Evolutionary conservation across 2,888 invertebrate species (phyloP), one percentile per base, ranked within the genome.

Genomic region (Cataglyphis livida): DNA sequence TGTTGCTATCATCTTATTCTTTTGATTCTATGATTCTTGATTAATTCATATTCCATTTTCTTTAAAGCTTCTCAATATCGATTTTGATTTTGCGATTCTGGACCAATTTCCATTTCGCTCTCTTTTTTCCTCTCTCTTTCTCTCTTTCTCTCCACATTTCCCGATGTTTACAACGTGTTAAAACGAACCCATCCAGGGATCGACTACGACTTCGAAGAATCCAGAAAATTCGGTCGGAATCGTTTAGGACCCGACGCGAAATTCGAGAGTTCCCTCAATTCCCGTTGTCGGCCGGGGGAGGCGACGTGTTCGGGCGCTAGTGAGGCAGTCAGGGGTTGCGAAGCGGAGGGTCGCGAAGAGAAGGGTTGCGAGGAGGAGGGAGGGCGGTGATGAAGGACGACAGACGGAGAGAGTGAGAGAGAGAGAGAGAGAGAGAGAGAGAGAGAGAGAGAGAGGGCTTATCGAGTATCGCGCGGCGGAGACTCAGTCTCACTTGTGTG

Each of bases 401-500:
- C 44, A 35, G 48, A 44, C 32, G 64, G 28, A 32, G 44, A 59
- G 76, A 73, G 73, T 0, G 25, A 1, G 25, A 25, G 25, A 25
- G 28, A 32, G 44, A 59, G 76, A 73, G 73, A 25, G 25, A 25
- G 25, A 25, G 25, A 25, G 25, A 25, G 25, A 25, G 25, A 25
- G 25, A 25, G 25, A 25, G 25, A 25, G 25, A 25, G 25, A 28
- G 25, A 28, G 25, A 71, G 65, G 62, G 38, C 44, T 15, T 38
- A 51, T 25, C 48, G 57, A 81, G 84, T 25, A 62, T 48, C 75
- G 79, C 75, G 79, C 65, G 62, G 21, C 73, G 81, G 68, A 81
- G 81, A 82, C 70, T 81, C 83, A 85, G 89, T 89, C 76, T 83
- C 79, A 84, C 62, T 82, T 83, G 78, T 73, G 81, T 85, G 70